These are phyloP conservation scores for Ladona fulva DNA, from an alignment of 1,140 invertebrate species.

Conservation along the genomic window DNA sequence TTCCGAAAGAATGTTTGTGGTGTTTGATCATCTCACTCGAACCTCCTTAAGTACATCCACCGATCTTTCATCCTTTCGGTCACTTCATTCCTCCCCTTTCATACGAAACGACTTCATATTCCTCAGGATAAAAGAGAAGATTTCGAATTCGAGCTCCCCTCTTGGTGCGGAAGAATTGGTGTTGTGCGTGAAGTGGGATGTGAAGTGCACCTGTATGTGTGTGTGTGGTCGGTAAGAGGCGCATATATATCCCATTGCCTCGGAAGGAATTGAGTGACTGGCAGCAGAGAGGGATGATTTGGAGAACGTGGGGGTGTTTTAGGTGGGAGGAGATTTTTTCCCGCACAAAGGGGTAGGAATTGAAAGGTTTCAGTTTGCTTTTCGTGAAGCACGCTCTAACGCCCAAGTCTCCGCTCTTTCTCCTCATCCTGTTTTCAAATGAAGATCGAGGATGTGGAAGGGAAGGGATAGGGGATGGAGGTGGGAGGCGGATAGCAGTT, in stretches of 20 bases:
- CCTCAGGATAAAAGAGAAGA: neutral
- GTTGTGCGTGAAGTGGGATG: neutral
- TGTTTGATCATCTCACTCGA: neutral
- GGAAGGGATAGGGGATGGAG: neutral
- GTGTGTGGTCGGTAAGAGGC: no score
- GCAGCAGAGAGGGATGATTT: neutral
- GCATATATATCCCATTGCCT: neutral
- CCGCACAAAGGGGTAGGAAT: neutral
- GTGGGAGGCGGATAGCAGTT: neutral
- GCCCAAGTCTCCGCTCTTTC: neutral
- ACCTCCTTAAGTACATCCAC: neutral
- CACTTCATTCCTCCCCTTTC: neutral
- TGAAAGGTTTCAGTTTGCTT: slow-evolving; percentile 5
- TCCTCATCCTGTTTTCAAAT: neutral
- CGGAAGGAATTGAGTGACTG: neutral
- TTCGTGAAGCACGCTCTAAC: neutral
- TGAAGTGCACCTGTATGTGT: no score
- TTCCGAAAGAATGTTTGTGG: neutral
- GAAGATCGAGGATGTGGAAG: neutral
- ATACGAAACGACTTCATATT: neutral
- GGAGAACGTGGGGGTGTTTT: neutral
- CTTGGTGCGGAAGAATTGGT: no score
- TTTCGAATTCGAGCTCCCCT: neutral
- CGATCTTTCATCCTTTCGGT: neutral
- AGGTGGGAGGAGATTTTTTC: no score